Base-by-base conservation (phyloP, 2,797 vertebrate genomes). In the Emydoidea blandingii region DNA sequence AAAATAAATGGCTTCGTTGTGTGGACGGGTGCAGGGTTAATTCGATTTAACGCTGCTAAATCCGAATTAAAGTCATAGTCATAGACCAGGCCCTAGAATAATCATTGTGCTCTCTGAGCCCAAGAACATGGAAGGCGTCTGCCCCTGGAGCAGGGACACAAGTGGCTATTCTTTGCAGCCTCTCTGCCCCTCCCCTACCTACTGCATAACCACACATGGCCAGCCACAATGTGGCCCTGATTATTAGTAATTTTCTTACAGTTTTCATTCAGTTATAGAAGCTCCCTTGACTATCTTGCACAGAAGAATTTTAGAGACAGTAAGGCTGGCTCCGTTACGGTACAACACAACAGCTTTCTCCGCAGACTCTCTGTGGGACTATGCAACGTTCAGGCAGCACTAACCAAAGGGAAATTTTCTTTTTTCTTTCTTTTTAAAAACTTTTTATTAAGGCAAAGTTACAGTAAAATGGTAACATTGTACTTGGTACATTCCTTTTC, bases 351-450 rank as follows among this genome's bases (percentile, higher is more conserved):
- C n/a, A 41, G 65, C 65, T 41, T 72, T 72, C 65, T 41, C n/a
- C 21, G 9, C 65, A 41, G 9, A 72, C 65, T 72, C n/a, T 72
- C 65, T 23, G 65, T 19, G n/a, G n/a, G 21, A 37, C 86, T 93
- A 59, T 94, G 94, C 21, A 82, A 49, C 54, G 86, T 95, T 95
- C 93, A 91, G 91, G 86, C 76, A 83, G 78, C 53, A 37, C 86
- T 78, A 90, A 57, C 84, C 96, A 85, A 91, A 96, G 93, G 81
- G 62, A 78, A 93, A 95, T 88, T 86, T 96, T 95, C 96, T 94
- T 95, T 84, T 34, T 84, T 57, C 72, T 59, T 83, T 59, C 16
- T 92, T 84, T 59, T 49, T 80, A 72, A 12, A 54, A 54, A 62
- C 34, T 68, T 68, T 68, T n/a, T 37, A 21, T n/a, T 68, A 37